Evolutionary conservation across 2,113 vertebrate genomes (phyloP).

Genomic region (Psephotus haematonotus): DNA sequence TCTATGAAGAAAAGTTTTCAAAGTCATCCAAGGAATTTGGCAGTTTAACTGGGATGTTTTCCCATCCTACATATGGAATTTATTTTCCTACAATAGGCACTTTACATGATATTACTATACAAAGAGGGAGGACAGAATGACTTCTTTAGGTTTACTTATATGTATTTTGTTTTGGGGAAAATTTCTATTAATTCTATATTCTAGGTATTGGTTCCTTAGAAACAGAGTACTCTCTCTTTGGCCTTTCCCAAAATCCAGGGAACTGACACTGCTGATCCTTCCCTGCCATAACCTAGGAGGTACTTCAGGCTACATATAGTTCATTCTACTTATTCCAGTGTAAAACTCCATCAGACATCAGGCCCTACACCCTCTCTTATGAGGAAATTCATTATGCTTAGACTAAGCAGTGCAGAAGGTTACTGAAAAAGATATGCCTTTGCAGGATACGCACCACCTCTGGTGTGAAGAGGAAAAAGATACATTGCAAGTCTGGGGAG

Average conservation of each 20-base stretch:
- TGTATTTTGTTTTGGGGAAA: not conserved
- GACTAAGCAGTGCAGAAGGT: not conserved
- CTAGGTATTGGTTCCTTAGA: not conserved
- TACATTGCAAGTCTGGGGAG: not conserved
- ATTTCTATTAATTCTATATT: not conserved
- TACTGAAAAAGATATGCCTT: not conserved
- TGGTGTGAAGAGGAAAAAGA: not conserved
- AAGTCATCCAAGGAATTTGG: not conserved
- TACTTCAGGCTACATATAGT: not conserved
- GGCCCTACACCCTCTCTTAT: not conserved
- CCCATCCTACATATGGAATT: not conserved
- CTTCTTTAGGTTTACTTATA: not conserved
- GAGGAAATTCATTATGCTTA: not conserved
- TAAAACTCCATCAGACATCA: not conserved
- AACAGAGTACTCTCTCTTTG: not conserved
- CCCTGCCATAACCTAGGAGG: not conserved
- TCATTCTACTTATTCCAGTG: not conserved
- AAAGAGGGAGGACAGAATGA: not conserved
- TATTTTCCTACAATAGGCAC: not conserved
- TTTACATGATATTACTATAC: not conserved
- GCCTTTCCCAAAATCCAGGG: not conserved
- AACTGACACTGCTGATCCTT: not conserved
- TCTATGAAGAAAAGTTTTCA: not conserved
- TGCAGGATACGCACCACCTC: not conserved
- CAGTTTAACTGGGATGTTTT: not conserved